These are phyloP conservation scores for Maniola hyperantus DNA, from an alignment of 2,888 invertebrate genomes.

Conservation along the genomic window DNA sequence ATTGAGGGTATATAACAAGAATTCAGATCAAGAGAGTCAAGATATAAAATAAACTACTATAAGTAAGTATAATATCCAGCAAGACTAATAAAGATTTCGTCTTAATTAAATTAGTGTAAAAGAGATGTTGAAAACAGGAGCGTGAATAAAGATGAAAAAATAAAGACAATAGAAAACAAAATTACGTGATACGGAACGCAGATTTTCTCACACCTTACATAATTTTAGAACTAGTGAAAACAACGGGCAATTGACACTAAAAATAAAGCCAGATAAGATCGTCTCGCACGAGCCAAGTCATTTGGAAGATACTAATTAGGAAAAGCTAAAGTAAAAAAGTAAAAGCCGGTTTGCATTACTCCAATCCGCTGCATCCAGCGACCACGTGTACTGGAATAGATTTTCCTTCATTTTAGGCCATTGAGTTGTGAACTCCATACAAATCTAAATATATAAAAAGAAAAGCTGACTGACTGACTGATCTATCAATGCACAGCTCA, in stretches of 20 bases:
- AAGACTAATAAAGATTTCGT: background rate
- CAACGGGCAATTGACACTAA: conserved; percentile 22
- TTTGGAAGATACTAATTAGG: conserved; percentile 14
- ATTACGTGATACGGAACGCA: conserved; percentile 8
- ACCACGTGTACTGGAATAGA: background rate
- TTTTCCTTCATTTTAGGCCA: background rate
- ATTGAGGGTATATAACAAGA: too few relatives aligned
- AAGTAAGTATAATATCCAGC: background rate
- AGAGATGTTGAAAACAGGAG: background rate
- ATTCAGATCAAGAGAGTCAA: too few relatives aligned
- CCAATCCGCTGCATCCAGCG: background rate
- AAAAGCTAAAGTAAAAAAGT: conserved; percentile 3
- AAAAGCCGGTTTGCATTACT: background rate
- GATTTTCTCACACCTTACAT: conserved; percentile 3
- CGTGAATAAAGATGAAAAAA: background rate
- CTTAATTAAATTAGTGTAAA: background rate
- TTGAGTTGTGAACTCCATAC: too few relatives aligned
- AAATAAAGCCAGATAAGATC: conserved; percentile 14
- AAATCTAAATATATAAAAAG: too few relatives aligned
- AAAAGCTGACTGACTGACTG: too few relatives aligned
- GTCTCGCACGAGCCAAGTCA: conserved; percentile 7
- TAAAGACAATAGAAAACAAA: background rate
- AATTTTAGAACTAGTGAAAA: background rate
- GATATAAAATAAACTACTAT: too few relatives aligned
- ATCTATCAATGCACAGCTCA: too few relatives aligned